phyloP scores from a whole-genome alignment of 2,113 vertebrate species.

The Phylloscopus trochilus region DNA sequence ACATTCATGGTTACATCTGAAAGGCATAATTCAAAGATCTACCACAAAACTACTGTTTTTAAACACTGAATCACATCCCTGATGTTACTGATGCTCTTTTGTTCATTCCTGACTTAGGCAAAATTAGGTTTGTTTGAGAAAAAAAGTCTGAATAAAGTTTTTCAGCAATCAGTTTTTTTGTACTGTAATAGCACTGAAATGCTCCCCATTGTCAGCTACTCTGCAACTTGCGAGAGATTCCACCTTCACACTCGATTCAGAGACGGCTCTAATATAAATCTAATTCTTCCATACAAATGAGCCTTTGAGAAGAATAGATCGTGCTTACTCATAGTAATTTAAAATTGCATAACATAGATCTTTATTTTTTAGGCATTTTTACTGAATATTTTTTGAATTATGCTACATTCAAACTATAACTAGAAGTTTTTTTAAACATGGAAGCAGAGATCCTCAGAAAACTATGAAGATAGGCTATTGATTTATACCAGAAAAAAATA shows the following conservation, averaged over 20 bases:
- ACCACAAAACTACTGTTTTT: not conserved
- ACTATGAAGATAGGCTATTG: not conserved
- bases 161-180: not conserved
- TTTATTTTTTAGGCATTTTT: not conserved
- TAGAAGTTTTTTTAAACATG: not conserved
- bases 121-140: not conserved
- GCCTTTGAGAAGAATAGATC: not conserved
- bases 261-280: not conserved
- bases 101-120: not conserved
- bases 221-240: not conserved
- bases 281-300: not conserved
- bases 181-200: not conserved
- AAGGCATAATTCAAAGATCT: not conserved
- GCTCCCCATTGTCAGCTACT: not conserved
- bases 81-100: not conserved
- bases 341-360: not conserved
- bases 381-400: not conserved
- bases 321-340: not conserved
- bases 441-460: not conserved
- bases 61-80: not conserved
- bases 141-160: not conserved
- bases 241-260: not conserved
- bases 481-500: not conserved
- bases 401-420: not conserved
- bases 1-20: not conserved